A percentile compares a stretch with the other conserved stretches of the same genome.
Evolutionary conservation across 2,797 vertebrate genomes (phyloP).

Genomic region (Peromyscus aztecus): DNA sequence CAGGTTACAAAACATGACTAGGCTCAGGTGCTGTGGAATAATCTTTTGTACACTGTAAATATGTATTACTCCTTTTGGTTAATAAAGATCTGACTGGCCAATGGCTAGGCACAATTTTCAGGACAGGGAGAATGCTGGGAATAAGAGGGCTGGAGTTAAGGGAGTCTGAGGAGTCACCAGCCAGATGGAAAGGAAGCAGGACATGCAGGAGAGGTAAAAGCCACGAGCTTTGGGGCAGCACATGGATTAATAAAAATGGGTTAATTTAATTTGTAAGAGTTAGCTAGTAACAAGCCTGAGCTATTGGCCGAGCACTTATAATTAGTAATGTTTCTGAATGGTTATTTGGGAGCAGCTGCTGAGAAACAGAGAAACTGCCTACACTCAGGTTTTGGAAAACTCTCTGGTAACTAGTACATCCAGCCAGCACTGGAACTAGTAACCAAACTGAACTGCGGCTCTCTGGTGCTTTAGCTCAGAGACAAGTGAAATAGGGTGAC

Average conservation of each 20-base stretch:
- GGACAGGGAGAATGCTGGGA: neutral
- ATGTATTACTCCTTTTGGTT: neutral
- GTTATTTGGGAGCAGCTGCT: neutral
- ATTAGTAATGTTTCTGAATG: neutral
- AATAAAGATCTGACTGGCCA: neutral
- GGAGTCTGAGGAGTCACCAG: neutral
- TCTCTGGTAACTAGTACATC: neutral
- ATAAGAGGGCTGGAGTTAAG: neutral
- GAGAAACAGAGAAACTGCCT: neutral
- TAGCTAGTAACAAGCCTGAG: neutral
- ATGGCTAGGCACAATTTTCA: neutral
- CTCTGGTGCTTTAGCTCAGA: neutral
- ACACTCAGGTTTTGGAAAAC: conserved; percentile 42
- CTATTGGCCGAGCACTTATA: neutral
- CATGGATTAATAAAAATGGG: neutral
- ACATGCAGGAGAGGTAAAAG: neutral
- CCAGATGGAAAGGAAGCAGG: neutral
- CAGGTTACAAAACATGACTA: neutral
- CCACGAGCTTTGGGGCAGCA: neutral
- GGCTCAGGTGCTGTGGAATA: neutral
- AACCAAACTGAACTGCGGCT: neutral
- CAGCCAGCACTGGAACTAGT: neutral
- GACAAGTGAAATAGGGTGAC: neutral
- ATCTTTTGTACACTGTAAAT: neutral
- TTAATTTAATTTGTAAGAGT: neutral